Conservation (phyloP, 2,888 invertebrate species). For the Drosophila paucipuncta region DNA sequence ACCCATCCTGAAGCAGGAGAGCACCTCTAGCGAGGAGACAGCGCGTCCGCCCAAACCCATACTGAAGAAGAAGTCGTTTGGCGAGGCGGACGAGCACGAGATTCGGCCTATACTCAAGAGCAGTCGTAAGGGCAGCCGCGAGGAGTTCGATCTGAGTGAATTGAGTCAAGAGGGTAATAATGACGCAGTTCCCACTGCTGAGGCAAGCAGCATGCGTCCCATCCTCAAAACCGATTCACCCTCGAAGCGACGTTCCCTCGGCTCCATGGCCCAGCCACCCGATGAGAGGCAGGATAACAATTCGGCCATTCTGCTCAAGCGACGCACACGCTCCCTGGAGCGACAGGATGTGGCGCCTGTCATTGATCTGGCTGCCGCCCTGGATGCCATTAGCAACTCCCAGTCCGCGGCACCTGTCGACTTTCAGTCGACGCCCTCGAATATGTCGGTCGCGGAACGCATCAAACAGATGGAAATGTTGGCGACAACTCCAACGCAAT, state of each 20-base stretch:
- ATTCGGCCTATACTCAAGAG: slow-evolving; percentile 92
- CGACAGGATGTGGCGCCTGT: slow-evolving; percentile 88
- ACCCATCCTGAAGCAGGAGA: slow-evolving; percentile 94
- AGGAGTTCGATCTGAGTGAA: slow-evolving; percentile 85
- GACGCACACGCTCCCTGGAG: slow-evolving; percentile 82
- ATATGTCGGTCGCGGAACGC: slow-evolving; percentile 89
- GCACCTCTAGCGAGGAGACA: slow-evolving; percentile 85
- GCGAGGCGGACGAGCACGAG: slow-evolving; percentile 90
- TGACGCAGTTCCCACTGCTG: slow-evolving; percentile 28
- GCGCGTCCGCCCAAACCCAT: slow-evolving; percentile 90
- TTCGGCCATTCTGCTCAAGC: slow-evolving; percentile 64
- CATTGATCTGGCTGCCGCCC: slow-evolving; percentile 82
- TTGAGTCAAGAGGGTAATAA: slow-evolving; percentile 39
- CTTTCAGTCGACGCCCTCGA: slow-evolving; percentile 62
- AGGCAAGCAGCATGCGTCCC: slow-evolving; percentile 66
- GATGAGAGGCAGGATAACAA: slow-evolving; percentile 25
- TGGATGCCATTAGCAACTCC: slow-evolving; percentile 77
- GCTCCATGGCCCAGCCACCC: slow-evolving; percentile 36
- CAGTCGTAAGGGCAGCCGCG: slow-evolving; percentile 89
- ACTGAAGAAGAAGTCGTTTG: slow-evolving; percentile 93
- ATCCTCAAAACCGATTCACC: slow-evolving; percentile 84
- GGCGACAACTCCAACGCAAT: slow-evolving; percentile 33
- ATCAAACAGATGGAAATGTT: slow-evolving; percentile 84
- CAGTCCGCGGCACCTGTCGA: slow-evolving; percentile 59
- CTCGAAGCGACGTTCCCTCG: slow-evolving; percentile 82